Evolutionary conservation across 1,140 invertebrate genomes (phyloP), one percentile per base, ranked within the genome.

Genomic region (Bursaphelenchus mucronatus): DNA sequence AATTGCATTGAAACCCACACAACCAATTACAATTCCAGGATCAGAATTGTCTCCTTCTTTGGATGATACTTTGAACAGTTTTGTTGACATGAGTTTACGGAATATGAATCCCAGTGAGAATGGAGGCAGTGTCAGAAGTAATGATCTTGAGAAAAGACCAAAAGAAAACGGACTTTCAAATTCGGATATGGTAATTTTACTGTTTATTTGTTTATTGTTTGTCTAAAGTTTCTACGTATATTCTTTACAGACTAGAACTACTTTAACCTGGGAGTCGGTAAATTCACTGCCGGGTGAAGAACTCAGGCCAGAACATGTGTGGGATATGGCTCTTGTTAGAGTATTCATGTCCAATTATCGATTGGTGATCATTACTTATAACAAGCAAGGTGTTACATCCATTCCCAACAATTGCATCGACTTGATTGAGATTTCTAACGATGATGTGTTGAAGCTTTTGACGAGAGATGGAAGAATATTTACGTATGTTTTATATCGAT

Each of bases 381-480:
- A 64, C 51, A 69, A 69, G 30, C 58, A 46, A 30, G 69, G 67
- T 11, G 68, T 58, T 15, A 73, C 70, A 50, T 54, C 69, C 13
- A 70, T 70, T 56, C 69, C 69, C 15, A 41, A 73, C 9, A 53
- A 61, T 8, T 53, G 55, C 2, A 56, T 70, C 40, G 69, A 70
- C 41, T 47, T 43, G 17, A 41, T 70, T 44, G 69, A 70, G 44
- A 70, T 70, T 8, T 57, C 55, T 59, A 66, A 68, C 15, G 61
- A 74, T 50, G 69, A 74, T 13, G 54, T 46, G 15, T 54, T 70
- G 55, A 65, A 70, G 17, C 70, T 71, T 17, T 55, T 39, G 19
- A 68, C 69, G 21, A 74, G 70, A 46, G 70, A 71, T 45, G 70
- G 70, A 9, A 52, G 56, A n/a, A 61, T 74, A 45, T 66, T 71